phyloP scores from a whole-genome alignment of 2,797 vertebrate species.

The Bucorvus abyssinicus region DNA sequence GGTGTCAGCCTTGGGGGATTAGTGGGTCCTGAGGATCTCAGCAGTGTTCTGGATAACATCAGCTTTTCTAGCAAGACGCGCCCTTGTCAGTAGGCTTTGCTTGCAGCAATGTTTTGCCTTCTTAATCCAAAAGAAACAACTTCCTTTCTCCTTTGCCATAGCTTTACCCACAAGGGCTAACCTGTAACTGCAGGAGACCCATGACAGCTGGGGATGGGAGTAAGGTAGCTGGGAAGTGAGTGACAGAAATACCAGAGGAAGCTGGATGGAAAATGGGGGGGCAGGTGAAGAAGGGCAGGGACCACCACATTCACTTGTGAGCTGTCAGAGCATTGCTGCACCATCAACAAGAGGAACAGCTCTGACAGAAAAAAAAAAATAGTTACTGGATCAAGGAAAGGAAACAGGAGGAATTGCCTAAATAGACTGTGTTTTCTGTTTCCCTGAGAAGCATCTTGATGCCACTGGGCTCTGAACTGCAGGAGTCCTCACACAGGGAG shows the following conservation, averaged over 20 bases:
- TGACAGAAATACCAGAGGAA: background rate
- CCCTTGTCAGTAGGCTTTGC: background rate
- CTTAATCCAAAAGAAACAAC: background rate
- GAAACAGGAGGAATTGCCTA: background rate
- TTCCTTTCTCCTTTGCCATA: background rate
- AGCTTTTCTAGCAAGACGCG: background rate
- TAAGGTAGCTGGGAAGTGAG: background rate
- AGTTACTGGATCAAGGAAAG: background rate
- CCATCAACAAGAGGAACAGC: background rate
- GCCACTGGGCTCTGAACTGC: background rate
- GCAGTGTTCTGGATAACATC: background rate
- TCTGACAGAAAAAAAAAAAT: fast-evolving
- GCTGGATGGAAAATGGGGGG: background rate
- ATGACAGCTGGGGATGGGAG: fast-evolving
- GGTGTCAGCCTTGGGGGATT: background rate
- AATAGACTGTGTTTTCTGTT: background rate
- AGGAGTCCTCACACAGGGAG: background rate
- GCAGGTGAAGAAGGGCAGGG: background rate
- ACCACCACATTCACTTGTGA: background rate
- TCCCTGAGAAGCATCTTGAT: background rate
- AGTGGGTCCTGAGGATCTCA: background rate
- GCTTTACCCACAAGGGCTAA: background rate
- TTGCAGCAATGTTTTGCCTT: background rate
- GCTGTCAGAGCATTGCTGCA: background rate
- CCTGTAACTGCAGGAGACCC: background rate